These are phyloP conservation scores for Ceratothoa steindachneri DNA, from an alignment of 2,888 invertebrate species.

Conservation along the genomic window DNA sequence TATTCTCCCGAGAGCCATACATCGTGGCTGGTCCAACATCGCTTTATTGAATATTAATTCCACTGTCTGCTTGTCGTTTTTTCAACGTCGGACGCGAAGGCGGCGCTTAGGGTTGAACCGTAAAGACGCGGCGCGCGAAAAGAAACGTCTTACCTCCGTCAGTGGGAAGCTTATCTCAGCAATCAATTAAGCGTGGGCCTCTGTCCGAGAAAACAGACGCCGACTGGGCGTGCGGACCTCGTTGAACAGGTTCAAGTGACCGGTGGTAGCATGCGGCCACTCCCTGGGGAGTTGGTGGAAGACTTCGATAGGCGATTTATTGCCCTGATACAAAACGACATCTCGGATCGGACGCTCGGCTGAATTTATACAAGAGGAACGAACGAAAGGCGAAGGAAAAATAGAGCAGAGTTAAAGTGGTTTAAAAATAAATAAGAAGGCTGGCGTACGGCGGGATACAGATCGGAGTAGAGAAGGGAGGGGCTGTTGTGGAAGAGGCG, in stretches of 20 bases:
- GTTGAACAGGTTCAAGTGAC: background rate
- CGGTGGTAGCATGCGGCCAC: background rate
- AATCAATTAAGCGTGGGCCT: background rate
- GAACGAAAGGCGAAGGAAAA: background rate
- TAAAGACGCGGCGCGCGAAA: background rate
- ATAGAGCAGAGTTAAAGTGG: constrained; percentile 8
- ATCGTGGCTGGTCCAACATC: constrained; percentile 9
- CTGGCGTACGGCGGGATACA: constrained; percentile 2
- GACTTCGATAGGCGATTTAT: constrained; percentile 1
- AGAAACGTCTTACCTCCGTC: constrained; percentile 6
- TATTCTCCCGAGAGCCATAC: background rate
- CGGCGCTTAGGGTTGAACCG: background rate
- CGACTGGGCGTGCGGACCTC: background rate
- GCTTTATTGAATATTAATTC: constrained; percentile 13
- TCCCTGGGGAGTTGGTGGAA: background rate
- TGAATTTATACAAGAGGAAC: constrained; percentile 10
- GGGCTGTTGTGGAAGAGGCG: constrained; percentile 2
- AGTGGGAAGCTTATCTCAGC: constrained; percentile 4
- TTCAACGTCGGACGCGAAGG: background rate
- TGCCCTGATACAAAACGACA: constrained; percentile 6
- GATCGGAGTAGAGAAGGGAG: background rate
- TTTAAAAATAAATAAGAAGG: constrained; percentile 9
- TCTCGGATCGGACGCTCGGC: constrained; percentile 5
- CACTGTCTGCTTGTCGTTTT: constrained; percentile 7
- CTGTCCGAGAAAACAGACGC: background rate